Conservation (phyloP, 2,113 vertebrate genomes). For the Dinomys branickii region DNA sequence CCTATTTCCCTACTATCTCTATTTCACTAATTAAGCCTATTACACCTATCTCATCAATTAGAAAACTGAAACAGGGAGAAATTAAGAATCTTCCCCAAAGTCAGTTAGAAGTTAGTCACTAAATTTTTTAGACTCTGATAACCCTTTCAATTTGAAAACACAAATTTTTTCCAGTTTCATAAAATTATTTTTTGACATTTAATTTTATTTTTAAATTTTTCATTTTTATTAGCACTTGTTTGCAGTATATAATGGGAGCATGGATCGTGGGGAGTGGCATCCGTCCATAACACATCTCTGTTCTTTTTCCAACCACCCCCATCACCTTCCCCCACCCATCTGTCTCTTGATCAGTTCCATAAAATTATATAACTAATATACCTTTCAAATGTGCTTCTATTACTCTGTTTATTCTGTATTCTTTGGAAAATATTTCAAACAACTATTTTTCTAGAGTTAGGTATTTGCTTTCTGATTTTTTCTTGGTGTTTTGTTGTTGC, state of each 20-base stretch:
- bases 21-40: background rate
- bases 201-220: background rate
- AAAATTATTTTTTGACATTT: background rate
- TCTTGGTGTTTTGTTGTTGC: too few relatives aligned
- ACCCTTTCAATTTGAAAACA: background rate
- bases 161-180: background rate
- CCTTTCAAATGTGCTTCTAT: background rate
- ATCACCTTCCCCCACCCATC: background rate
- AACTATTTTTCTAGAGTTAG: background rate
- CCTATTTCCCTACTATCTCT: background rate
- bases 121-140: background rate
- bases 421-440: background rate
- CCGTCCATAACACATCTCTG: background rate
- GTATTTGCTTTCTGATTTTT: conserved; percentile 8
- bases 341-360: background rate
- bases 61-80: background rate
- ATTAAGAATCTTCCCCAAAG: conserved; percentile 11
- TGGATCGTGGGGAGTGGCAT: background rate
- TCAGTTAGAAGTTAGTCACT: background rate
- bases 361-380: background rate
- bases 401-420: background rate
- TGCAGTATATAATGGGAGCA: background rate
- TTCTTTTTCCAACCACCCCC: background rate
- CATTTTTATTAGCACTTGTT: background rate
- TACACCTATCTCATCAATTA: background rate